Conservation (phyloP, 2,113 vertebrate genomes). For the Chelonoidis abingdonii region DNA sequence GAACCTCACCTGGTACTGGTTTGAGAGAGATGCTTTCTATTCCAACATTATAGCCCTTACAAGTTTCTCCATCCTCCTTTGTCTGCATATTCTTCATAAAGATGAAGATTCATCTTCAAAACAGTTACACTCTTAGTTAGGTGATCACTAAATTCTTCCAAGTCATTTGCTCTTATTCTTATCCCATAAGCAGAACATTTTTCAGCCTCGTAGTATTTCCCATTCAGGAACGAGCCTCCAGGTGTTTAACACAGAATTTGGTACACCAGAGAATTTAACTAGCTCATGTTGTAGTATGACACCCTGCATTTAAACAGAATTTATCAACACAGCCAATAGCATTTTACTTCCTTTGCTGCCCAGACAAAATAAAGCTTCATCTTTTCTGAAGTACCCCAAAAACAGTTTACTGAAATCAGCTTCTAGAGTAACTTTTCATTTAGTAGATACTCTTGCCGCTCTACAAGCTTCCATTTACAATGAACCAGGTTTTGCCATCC, state of each 20-base stretch:
- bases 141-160: background rate
- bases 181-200: background rate
- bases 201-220: background rate
- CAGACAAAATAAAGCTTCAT: background rate
- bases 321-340: background rate
- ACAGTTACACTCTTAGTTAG: background rate
- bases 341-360: background rate
- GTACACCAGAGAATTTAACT: background rate
- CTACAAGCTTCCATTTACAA: background rate
- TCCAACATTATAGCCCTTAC: no score
- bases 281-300: background rate
- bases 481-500: background rate
- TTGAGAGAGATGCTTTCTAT: no score
- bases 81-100: background rate
- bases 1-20: no score
- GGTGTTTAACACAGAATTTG: background rate
- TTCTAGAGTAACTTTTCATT: background rate
- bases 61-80: background rate
- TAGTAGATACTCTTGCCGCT: background rate
- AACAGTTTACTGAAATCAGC: background rate
- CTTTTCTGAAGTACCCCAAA: background rate
- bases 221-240: background rate
- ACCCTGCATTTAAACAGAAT: background rate
- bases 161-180: background rate
- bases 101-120: background rate